A percentile compares a stretch with the other conserved stretches of the same genome.
Conservation (phyloP, 2,113 vertebrate genomes). For the Ellobius talpinus region DNA sequence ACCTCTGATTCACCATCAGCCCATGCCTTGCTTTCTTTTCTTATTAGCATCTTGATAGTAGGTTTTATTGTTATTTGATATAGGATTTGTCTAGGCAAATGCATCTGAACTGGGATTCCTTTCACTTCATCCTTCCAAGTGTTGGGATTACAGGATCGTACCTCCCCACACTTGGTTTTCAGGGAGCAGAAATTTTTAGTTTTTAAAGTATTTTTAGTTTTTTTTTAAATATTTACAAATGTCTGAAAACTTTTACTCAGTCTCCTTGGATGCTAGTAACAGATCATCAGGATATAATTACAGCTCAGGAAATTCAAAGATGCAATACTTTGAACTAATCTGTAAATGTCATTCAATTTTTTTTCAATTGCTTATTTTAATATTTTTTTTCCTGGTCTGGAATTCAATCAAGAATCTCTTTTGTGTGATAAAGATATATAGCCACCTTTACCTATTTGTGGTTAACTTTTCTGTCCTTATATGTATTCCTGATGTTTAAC, state of each 20-base stretch:
- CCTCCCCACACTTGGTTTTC: not conserved
- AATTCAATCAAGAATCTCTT: not conserved
- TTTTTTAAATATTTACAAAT: not conserved
- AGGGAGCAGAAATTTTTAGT: not conserved
- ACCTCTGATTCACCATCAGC: not conserved
- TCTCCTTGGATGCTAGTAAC: not conserved
- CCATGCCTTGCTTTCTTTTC: not conserved
- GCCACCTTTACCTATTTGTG: not conserved
- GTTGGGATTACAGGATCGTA: not conserved
- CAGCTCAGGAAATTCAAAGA: not conserved
- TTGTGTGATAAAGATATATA: not conserved
- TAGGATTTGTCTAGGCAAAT: not conserved
- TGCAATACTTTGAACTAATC: not conserved
- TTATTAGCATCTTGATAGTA: not conserved
- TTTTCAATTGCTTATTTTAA: not conserved
- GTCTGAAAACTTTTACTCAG: not conserved
- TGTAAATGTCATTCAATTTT: not conserved
- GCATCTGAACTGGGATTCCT: not conserved
- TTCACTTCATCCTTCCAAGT: not conserved
- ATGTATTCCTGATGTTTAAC: not conserved
- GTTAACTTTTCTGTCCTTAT: not conserved
- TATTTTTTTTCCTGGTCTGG: not conserved
- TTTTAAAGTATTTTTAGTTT: not conserved
- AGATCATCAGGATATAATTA: not conserved
- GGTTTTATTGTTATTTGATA: not conserved